phyloP scores from a whole-genome alignment of 2,888 invertebrate species.

The Philhelius pedissequus region DNA sequence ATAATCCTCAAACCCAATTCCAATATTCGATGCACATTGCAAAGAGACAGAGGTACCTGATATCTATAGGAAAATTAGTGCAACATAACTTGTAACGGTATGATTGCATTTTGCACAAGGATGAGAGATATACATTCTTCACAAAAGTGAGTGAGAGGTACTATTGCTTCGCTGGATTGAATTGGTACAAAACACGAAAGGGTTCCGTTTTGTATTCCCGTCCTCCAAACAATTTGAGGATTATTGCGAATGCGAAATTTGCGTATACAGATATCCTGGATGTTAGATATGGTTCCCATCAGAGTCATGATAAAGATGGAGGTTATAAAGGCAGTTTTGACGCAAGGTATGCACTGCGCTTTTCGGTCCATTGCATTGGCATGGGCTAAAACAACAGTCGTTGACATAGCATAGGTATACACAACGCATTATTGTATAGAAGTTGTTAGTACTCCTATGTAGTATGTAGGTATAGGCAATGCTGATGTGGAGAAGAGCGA shows the following conservation, averaged over 20 bases:
- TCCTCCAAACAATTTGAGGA: slow-evolving; percentile 19
- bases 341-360: slow-evolving; percentile 42
- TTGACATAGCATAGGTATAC: neutral
- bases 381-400: slow-evolving; percentile 28
- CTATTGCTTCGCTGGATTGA: no score
- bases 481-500: neutral
- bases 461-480: neutral
- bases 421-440: no score
- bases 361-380: slow-evolving; percentile 26
- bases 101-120: slow-evolving; percentile 64
- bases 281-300: slow-evolving; percentile 28
- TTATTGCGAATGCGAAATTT: slow-evolving; percentile 63
- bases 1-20: neutral
- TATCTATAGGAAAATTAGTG: slow-evolving; percentile 40
- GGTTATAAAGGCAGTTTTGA: slow-evolving; percentile 68
- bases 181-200: neutral
- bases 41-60: neutral
- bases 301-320: slow-evolving; percentile 62
- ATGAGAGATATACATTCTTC: slow-evolving; percentile 55
- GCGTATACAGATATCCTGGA: slow-evolving; percentile 20
- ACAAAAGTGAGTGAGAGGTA: neutral
- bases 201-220: neutral
- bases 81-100: slow-evolving; percentile 68
- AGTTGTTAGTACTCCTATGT: neutral
- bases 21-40: neutral